A percentile compares a stretch with the other conserved stretches of the same genome.
Conservation (phyloP, 1,140 invertebrate species). For the Pseudomyrmex flavicornis region DNA sequence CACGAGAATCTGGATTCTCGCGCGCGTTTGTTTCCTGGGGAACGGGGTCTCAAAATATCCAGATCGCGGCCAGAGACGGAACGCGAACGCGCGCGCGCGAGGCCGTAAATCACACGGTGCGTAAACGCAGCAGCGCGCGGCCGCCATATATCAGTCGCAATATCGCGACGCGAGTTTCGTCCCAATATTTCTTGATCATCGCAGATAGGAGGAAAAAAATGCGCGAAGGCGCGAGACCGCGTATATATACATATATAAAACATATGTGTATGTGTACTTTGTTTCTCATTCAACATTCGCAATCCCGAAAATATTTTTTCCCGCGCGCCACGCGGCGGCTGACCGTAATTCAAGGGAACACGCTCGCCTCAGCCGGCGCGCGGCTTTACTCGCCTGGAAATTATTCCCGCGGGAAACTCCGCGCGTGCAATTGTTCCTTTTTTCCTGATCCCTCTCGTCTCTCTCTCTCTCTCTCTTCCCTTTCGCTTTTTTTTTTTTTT, state of each 20-base stretch:
- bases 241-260: neutral
- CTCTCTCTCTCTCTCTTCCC: neutral
- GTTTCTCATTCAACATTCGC: constrained; percentile 63
- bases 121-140: constrained; percentile 22
- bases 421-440: constrained; percentile 38
- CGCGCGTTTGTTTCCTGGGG: too few relatives aligned
- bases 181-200: constrained; percentile 52
- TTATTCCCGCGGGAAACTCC: constrained; percentile 60
- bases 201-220: constrained; percentile 39
- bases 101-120: constrained; percentile 29
- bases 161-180: constrained; percentile 11
- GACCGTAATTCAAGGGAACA: constrained; percentile 64
- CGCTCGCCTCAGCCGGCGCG: constrained; percentile 24
- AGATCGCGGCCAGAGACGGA: neutral
- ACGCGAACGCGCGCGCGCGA: neutral
- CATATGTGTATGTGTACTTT: neutral
- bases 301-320: constrained; percentile 60
- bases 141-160: constrained; percentile 23
- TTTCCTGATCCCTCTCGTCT: constrained; percentile 7
- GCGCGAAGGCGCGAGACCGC: neutral
- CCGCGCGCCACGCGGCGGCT: constrained; percentile 14
- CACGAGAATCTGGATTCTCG: too few relatives aligned
- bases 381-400: constrained; percentile 61
- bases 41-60: constrained; percentile 17
- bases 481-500: neutral